Evolutionary conservation across 2,797 vertebrate genomes (phyloP).

Genomic region (Hemitrygon akajei): DNA sequence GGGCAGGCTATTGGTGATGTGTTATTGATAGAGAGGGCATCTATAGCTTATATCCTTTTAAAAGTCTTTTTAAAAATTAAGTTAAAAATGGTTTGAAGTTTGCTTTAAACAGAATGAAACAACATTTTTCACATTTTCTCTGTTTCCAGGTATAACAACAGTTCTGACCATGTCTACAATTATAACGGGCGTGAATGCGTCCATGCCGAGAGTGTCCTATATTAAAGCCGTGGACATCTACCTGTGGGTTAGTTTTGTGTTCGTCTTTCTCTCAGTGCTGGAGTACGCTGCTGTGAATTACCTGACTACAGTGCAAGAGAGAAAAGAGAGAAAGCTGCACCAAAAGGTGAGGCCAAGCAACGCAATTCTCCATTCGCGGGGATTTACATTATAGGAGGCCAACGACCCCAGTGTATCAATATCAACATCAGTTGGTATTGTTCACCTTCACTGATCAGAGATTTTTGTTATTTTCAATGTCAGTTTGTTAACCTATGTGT

Average conservation of each 20-base stretch:
- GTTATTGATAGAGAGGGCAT: not conserved
- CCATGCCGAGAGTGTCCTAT: conserved; percentile 69
- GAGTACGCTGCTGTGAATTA: conserved; percentile 72
- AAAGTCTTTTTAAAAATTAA: not conserved
- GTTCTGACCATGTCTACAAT: conserved; percentile 72
- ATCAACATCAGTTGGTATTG: not conserved
- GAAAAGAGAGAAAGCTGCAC: conserved; percentile 68
- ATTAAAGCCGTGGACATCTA: conserved; percentile 72
- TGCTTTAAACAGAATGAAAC: not conserved
- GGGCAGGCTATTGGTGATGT: too few relatives aligned
- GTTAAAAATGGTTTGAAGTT: not conserved
- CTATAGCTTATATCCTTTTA: not conserved
- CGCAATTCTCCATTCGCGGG: too few relatives aligned
- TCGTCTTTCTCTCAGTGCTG: conserved; percentile 66
- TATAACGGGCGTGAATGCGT: conserved; percentile 69
- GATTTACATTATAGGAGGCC: too few relatives aligned
- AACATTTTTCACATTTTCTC: not conserved
- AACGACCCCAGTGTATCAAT: too few relatives aligned
- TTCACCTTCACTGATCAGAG: not conserved
- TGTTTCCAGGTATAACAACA: conserved; percentile 61
- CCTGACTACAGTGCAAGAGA: conserved; percentile 73
- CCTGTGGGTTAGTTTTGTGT: conserved; percentile 71
- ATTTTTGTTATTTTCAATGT: not conserved
- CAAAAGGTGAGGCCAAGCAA: conserved; percentile 52
- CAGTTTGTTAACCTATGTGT: not conserved